Conservation (phyloP, 2,797 vertebrate species). For the Taeniopygia guttata region DNA sequence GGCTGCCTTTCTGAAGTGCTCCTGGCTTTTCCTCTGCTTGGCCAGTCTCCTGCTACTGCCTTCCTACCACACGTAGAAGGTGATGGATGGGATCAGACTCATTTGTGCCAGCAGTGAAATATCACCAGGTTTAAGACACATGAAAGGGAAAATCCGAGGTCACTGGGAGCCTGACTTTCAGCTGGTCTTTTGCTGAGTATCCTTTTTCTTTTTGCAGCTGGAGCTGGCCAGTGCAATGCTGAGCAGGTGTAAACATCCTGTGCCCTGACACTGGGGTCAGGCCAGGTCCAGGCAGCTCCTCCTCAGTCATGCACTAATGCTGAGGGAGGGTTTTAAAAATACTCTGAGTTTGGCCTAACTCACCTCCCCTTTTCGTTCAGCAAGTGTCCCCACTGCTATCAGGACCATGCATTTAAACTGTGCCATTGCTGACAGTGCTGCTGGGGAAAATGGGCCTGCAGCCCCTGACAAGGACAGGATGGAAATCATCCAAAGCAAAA, state of each 20-base stretch:
- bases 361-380: background rate
- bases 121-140: background rate
- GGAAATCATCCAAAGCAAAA: background rate
- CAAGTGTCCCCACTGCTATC: background rate
- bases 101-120: background rate
- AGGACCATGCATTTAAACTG: background rate
- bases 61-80: accelerated
- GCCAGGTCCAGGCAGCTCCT: background rate
- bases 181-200: accelerated
- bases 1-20: background rate
- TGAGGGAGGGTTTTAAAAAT: background rate
- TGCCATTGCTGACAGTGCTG: background rate
- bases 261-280: background rate
- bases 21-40: background rate
- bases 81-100: background rate
- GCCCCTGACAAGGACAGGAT: background rate
- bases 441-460: background rate
- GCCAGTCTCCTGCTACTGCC: background rate
- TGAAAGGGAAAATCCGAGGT: background rate
- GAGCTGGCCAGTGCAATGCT: background rate
- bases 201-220: background rate
- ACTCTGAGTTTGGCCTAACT: background rate
- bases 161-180: background rate
- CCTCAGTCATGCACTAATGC: background rate
- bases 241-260: background rate